These are phyloP conservation scores for Panorpa germanica DNA, from an alignment of 2,888 invertebrate species.

Conservation along the genomic window DNA sequence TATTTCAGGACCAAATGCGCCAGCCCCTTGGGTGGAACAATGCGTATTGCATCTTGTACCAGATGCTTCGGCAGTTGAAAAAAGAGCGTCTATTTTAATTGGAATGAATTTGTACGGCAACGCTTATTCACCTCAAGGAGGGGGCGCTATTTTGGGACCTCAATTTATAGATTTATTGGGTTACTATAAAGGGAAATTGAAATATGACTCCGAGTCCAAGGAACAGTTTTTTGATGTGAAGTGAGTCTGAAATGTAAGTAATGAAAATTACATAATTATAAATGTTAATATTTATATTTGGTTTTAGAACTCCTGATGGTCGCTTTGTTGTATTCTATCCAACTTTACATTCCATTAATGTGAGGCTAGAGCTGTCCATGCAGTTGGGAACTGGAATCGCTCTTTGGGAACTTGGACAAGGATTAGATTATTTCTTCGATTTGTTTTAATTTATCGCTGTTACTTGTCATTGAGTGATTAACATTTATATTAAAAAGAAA, in stretches of 20 bases:
- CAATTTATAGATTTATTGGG: conserved; percentile 62
- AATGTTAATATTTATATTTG: conserved; percentile 13
- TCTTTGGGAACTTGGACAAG: conserved; percentile 95
- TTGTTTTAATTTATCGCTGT: conserved; percentile 34
- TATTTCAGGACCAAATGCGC: conserved; percentile 67
- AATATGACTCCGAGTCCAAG: conserved; percentile 55
- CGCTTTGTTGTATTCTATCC: conserved; percentile 76
- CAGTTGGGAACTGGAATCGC: conserved; percentile 71
- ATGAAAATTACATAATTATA: conserved; percentile 3
- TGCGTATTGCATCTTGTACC: conserved; percentile 60
- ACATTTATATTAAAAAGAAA: no score
- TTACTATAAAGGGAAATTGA: conserved; percentile 53
- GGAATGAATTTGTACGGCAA: conserved; percentile 92
- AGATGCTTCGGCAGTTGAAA: conserved; percentile 29
- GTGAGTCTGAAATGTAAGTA: conserved; percentile 31
- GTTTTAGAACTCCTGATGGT: conserved; percentile 40
- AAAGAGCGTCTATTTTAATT: conserved; percentile 60
- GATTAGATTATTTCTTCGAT: conserved; percentile 88
- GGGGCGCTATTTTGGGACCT: conserved; percentile 61
- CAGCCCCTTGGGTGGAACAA: conserved; percentile 59
- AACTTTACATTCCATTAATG: conserved; percentile 66
- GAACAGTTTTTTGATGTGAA: conserved; percentile 77
- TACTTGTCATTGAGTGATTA: no score
- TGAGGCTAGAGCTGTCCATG: conserved; percentile 58
- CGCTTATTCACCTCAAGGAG: conserved; percentile 64